These are phyloP conservation scores for Sebastes melanostomus DNA, from an alignment of 2,797 vertebrate genomes.

Conservation along the genomic window DNA sequence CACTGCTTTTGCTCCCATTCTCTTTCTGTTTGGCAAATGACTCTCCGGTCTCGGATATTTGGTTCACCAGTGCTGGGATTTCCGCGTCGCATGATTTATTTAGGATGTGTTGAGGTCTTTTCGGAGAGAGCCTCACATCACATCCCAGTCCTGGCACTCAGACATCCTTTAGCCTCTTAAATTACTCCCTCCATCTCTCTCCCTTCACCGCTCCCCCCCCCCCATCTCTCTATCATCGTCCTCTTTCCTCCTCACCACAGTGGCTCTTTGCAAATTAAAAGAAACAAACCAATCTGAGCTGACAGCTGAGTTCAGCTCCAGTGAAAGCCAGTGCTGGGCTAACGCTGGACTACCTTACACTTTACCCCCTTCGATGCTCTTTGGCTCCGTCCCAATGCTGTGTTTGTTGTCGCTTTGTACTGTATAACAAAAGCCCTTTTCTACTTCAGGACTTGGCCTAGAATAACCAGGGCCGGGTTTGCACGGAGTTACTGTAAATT, in stretches of 20 bases:
- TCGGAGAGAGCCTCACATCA: constrained; percentile 47
- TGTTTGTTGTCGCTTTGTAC: constrained; percentile 9
- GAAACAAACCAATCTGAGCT: constrained; percentile 56
- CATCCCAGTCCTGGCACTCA: constrained; percentile 45
- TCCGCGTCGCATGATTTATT: constrained; percentile 75
- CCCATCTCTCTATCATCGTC: not conserved
- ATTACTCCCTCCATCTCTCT: constrained; percentile 45
- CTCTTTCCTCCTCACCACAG: constrained; percentile 19
- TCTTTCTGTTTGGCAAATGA: constrained; percentile 40
- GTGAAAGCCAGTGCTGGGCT: constrained; percentile 28
- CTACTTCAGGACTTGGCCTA: not conserved
- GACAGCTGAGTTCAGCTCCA: constrained; percentile 55
- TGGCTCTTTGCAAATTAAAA: constrained; percentile 64
- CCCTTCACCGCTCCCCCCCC: too few species aligned
- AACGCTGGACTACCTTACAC: not conserved
- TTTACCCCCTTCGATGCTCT: not conserved
- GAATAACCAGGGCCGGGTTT: constrained; percentile 20
- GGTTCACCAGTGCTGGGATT: constrained; percentile 71
- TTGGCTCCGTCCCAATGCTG: constrained; percentile 4
- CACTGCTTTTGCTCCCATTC: constrained; percentile 44
- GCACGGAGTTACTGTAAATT: constrained; percentile 22
- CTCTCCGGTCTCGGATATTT: constrained; percentile 53
- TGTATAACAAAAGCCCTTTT: constrained; percentile 26
- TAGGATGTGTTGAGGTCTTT: constrained; percentile 69
- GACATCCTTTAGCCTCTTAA: constrained; percentile 63